phyloP scores from a whole-genome alignment of 2,888 invertebrate genomes.

The Chymomyza amoena region DNA sequence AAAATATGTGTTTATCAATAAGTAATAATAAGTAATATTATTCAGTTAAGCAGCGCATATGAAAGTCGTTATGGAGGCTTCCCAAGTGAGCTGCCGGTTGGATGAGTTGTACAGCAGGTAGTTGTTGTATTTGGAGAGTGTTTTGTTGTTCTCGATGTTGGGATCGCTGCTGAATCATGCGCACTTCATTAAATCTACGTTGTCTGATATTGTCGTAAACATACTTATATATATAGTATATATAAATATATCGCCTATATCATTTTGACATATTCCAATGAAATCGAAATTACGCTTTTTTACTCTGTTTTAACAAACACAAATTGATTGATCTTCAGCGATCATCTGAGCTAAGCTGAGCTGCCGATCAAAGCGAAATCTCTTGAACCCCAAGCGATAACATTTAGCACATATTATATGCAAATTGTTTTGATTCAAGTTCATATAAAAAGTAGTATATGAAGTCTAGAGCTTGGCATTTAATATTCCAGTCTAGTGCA shows the following conservation, averaged over 20 bases:
- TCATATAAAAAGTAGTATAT: constrained; percentile 40
- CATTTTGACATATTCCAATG: constrained; percentile 14
- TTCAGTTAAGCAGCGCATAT: background rate
- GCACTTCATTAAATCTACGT: background rate
- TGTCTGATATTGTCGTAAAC: background rate
- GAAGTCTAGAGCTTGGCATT: constrained; percentile 1
- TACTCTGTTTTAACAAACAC: background rate
- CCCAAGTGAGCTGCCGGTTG: background rate
- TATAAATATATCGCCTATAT: background rate
- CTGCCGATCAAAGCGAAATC: background rate
- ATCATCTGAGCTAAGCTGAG: background rate
- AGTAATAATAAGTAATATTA: background rate
- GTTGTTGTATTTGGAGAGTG: background rate
- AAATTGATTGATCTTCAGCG: background rate
- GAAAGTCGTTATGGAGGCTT: background rate
- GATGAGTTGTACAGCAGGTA: background rate
- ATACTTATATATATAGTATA: background rate
- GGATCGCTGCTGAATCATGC: background rate
- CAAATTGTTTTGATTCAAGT: constrained; percentile 44
- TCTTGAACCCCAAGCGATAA: constrained; percentile 31
- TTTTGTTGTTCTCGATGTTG: background rate
- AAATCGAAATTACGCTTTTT: constrained; percentile 14
- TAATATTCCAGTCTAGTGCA: background rate
- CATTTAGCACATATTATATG: constrained; percentile 36
- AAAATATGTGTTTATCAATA: background rate